Evolutionary conservation across 2,797 vertebrate species (phyloP), one percentile per base, ranked within the genome.

Genomic region (Glyptemys insculpta): DNA sequence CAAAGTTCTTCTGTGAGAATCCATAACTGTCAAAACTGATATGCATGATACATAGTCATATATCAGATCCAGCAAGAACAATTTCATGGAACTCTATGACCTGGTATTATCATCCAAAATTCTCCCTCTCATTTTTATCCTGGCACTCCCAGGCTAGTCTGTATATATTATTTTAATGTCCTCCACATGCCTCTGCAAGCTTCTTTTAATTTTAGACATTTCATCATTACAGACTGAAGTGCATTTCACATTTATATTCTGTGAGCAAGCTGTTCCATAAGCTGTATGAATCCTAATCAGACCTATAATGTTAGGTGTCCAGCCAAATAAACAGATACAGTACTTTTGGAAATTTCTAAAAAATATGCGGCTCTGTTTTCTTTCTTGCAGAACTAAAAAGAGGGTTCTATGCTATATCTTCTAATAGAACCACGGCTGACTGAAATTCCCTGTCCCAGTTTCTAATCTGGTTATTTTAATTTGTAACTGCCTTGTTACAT

Each of bases 391-490:
- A 8, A 78, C 85, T 92, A 49, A 81, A 88, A 94, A 84, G 12
- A 86, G 12, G 3, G 23, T 53, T 88, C 82, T 91, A 84, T 92
- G 94, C 92, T 80, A 78, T 50, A 52, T 91, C 57, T 83, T 34
- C 76, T 84, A 74, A 87, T 19, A 72, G n/a, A 87, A 41, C 9
- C 2, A 23, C 5, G 12, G 86, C 81, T 90, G 37, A 86, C 44
- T 85, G 5, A 85, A 92, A 94, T 83, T 62, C 81, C 41, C 88
- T 91, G 72, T 83, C 92, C 78, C 68, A 34, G 82, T n/a, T 95
- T 97, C 79, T 93, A 86, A 94, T 94, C 72, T 93, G 93, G 93
- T 92, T 93, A 89, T 88, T 97, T 96, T 95, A 94, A 97, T 97
- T 95, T 94, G 89, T 95, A 92, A 85, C 83, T 91, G 96, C 82